Percentiles rank a stretch among this genome's conserved stretches.
These are phyloP conservation scores for Bergia sp. DNA, from an alignment of 92 coral and sea anemone genomes.

Conservation along the genomic window DNA sequence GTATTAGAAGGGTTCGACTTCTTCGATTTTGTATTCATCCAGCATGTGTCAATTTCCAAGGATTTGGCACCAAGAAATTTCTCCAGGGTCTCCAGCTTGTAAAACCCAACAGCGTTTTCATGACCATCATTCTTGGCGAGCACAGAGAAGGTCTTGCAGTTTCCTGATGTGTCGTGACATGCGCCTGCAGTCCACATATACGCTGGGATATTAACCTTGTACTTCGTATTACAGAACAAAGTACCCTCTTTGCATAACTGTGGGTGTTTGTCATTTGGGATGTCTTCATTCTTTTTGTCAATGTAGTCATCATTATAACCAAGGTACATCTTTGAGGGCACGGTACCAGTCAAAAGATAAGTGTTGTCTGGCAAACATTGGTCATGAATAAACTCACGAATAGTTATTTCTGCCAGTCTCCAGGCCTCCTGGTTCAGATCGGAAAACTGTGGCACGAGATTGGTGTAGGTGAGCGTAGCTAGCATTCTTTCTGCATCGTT, in stretches of 20 bases:
- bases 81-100: slow-evolving; percentile 32
- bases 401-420: slow-evolving; percentile 43
- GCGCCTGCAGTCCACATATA: slow-evolving; percentile 57
- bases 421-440: slow-evolving; percentile 50
- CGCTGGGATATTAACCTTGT: slow-evolving; percentile 46
- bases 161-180: slow-evolving; percentile 3
- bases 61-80: slow-evolving; percentile 49
- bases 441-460: slow-evolving; percentile 50
- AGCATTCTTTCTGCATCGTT: slow-evolving; percentile 8
- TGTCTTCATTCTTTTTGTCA: neutral
- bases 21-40: slow-evolving; percentile 13
- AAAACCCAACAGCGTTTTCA: slow-evolving; percentile 55
- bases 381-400: slow-evolving; percentile 33
- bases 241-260: neutral
- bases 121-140: slow-evolving; percentile 52
- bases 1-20: neutral
- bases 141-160: slow-evolving; percentile 48
- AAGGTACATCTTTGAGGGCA: slow-evolving; percentile 54
- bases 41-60: slow-evolving; percentile 41
- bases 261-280: neutral
- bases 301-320: neutral
- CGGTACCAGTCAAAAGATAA: slow-evolving; percentile 49
- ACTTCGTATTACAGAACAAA: neutral
- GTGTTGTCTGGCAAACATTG: slow-evolving; percentile 14
- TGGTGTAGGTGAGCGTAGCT: slow-evolving; percentile 46